These are phyloP conservation scores for Euglossa dilemma DNA, from an alignment of 1,140 invertebrate genomes.

Conservation along the genomic window DNA sequence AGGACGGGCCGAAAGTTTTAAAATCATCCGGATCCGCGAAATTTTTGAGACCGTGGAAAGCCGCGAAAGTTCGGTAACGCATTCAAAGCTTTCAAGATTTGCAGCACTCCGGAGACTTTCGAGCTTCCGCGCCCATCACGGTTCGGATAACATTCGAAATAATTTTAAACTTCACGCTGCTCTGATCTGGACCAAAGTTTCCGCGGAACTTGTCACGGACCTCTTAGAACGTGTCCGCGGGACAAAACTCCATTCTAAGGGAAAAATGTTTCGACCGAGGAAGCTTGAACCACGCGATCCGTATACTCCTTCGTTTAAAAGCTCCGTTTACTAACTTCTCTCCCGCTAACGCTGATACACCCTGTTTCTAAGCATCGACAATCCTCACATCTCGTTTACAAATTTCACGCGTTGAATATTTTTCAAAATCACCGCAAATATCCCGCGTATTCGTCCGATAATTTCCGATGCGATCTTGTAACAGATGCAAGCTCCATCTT, in stretches of 20 bases:
- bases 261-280: constrained; percentile 4
- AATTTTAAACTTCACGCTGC: constrained; percentile 49
- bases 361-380: no score
- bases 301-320: neutral
- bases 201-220: constrained; percentile 33
- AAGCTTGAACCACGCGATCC: neutral
- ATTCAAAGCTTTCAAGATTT: constrained; percentile 51
- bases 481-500: no score
- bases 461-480: no score
- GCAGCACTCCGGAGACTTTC: constrained; percentile 44
- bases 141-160: constrained; percentile 53
- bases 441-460: no score
- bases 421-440: no score
- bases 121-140: constrained; percentile 40
- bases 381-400: no score
- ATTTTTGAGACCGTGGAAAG: constrained; percentile 39
- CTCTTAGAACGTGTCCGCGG: constrained; percentile 29
- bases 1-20: constrained; percentile 10
- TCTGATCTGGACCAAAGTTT: constrained; percentile 34
- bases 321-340: neutral
- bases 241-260: constrained; percentile 35
- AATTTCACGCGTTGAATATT: no score
- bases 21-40: constrained; percentile 23
- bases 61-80: constrained; percentile 35
- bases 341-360: no score